These are phyloP conservation scores for Cygnus atratus DNA, from an alignment of 2,113 vertebrate genomes.

Conservation along the genomic window DNA sequence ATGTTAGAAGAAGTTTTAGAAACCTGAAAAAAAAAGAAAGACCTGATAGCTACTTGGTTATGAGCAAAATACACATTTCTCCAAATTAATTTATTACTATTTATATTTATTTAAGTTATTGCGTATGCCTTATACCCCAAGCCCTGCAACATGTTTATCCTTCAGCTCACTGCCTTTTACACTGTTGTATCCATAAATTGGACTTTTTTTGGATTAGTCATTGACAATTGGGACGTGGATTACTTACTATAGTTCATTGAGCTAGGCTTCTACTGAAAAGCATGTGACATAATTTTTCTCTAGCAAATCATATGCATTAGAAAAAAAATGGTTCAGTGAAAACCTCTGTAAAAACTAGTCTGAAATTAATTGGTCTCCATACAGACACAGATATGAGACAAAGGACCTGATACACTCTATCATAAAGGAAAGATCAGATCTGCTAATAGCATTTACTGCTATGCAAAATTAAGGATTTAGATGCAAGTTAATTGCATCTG, in stretches of 20 bases:
- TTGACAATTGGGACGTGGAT: background rate
- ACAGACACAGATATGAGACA: background rate
- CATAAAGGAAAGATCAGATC: slow-evolving; percentile 25
- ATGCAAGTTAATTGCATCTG: slow-evolving; percentile 28
- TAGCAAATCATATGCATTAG: background rate
- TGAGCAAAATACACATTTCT: background rate
- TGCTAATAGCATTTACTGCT: slow-evolving; percentile 1
- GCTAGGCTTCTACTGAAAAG: background rate
- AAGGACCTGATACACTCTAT: background rate
- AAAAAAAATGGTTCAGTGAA: background rate
- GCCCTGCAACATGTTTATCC: background rate
- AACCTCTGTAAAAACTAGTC: background rate
- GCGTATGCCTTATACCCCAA: background rate
- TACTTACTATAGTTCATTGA: background rate
- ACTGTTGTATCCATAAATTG: background rate
- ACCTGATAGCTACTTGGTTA: background rate
- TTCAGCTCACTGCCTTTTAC: background rate
- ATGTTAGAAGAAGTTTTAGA: background rate
- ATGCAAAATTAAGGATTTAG: slow-evolving; percentile 24
- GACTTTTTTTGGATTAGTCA: background rate
- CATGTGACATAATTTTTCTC: background rate
- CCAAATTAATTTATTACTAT: background rate
- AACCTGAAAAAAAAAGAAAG: background rate
- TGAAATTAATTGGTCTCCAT: slow-evolving; percentile 23
- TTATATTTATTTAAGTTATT: background rate